A percentile compares a stretch with the other conserved stretches of the same genome.
Conservation (phyloP, 2,888 invertebrate species). For the Timandra comae region DNA sequence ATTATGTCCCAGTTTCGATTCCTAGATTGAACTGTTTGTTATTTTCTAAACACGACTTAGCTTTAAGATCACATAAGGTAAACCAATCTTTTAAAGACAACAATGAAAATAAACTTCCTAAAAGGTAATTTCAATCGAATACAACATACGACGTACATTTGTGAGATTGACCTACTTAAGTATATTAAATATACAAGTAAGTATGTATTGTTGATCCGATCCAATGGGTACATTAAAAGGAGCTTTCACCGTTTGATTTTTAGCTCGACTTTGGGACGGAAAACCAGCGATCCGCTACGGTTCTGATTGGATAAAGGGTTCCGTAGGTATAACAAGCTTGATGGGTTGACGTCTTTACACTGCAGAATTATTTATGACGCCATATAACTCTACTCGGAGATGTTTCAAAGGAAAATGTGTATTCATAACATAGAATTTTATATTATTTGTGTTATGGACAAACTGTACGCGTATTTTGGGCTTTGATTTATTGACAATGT, state of each 20-base stretch:
- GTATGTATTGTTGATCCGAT: neutral
- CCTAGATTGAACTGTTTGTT: too few species aligned
- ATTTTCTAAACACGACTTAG: too few species aligned
- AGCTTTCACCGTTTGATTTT: slow-evolving; percentile 42
- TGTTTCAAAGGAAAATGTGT: slow-evolving; percentile 15
- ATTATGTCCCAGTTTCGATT: too few species aligned
- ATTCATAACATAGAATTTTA: slow-evolving; percentile 10
- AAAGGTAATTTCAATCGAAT: too few species aligned
- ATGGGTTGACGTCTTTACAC: slow-evolving; percentile 26
- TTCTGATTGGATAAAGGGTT: slow-evolving; percentile 63
- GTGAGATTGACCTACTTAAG: neutral
- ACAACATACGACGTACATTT: neutral
- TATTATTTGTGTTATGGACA: neutral
- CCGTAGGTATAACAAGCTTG: slow-evolving; percentile 22
- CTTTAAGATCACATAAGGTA: too few species aligned
- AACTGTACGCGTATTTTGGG: too few species aligned
- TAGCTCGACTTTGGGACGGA: slow-evolving; percentile 31
- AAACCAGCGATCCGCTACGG: slow-evolving; percentile 48
- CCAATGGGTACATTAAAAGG: neutral
- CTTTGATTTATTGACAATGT: neutral
- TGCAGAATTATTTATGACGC: slow-evolving; percentile 39
- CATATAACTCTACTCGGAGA: slow-evolving; percentile 22
- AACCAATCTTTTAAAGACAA: too few species aligned
- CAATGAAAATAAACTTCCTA: too few species aligned
- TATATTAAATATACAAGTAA: neutral